A percentile compares a stretch with the other conserved stretches of the same genome.
These are phyloP conservation scores for Alentia gelatinosa DNA, from an alignment of 2,888 invertebrate species.

Conservation along the genomic window DNA sequence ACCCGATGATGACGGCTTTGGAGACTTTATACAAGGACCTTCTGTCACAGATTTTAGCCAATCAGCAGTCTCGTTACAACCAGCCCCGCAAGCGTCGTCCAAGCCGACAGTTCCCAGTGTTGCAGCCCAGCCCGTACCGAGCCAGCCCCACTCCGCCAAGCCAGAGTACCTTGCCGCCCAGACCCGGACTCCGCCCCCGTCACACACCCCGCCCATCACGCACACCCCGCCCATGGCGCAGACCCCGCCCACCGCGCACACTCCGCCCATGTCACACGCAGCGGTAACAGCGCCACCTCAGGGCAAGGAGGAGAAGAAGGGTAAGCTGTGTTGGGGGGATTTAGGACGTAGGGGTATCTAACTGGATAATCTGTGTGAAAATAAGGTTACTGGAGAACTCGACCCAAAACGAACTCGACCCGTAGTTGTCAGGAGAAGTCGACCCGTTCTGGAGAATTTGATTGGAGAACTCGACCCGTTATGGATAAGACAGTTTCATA, in stretches of 20 bases:
- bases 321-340: too few relatives aligned
- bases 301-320: slow-evolving; percentile 9
- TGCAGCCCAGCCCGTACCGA: background rate
- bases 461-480: too few relatives aligned
- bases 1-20: slow-evolving; percentile 67
- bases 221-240: slow-evolving; percentile 29
- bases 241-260: slow-evolving; percentile 7
- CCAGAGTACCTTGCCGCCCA: background rate
- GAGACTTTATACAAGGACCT: slow-evolving; percentile 69
- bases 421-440: too few relatives aligned
- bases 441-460: too few relatives aligned
- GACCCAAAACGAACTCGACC: too few relatives aligned
- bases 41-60: background rate
- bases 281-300: background rate
- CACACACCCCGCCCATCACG: slow-evolving; percentile 40
- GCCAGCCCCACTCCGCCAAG: background rate
- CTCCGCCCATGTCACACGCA: background rate
- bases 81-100: background rate
- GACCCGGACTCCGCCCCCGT: slow-evolving; percentile 39
- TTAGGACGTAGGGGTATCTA: too few relatives aligned
- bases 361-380: too few relatives aligned
- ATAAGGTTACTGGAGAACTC: too few relatives aligned
- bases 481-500: too few relatives aligned
- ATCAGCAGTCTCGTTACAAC: background rate
- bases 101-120: too few relatives aligned